These are phyloP conservation scores for Limonius californicus DNA, from an alignment of 1,140 invertebrate species.

Conservation along the genomic window DNA sequence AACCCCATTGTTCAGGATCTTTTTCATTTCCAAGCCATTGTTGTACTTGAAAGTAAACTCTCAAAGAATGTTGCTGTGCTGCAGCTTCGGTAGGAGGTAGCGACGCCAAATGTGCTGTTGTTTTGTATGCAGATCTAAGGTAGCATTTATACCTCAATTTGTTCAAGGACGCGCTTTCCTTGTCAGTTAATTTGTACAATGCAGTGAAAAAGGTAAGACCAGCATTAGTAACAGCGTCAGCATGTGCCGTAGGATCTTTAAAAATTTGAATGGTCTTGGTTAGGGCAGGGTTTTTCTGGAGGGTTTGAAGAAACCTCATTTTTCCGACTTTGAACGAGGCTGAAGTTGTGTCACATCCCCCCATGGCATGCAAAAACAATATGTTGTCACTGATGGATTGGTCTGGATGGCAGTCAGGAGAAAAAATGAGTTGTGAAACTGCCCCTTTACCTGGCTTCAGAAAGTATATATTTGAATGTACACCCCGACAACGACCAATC, in stretches of 20 bases:
- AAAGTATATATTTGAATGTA: conserved; percentile 10
- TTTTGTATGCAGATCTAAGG: conserved; percentile 3
- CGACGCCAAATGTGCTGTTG: background rate
- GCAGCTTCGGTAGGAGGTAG: background rate
- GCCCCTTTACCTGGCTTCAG: background rate
- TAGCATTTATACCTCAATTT: conserved; percentile 7
- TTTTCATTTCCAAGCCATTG: background rate
- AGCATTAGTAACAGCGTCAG: background rate
- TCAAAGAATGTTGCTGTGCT: background rate
- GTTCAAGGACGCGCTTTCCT: background rate
- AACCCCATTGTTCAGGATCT: too few relatives aligned
- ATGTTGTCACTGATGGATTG: background rate
- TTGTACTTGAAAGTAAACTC: background rate
- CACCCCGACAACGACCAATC: background rate
- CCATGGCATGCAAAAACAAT: background rate
- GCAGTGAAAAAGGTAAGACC: background rate
- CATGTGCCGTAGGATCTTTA: conserved; percentile 1
- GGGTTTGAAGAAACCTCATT: background rate
- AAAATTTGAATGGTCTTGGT: background rate
- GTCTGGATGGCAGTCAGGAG: background rate
- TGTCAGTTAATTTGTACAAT: background rate
- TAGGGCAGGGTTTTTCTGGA: background rate
- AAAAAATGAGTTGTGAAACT: background rate
- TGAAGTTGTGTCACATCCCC: background rate
- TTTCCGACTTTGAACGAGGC: background rate